A percentile compares a stretch with the other conserved stretches of the same genome.
Conservation (phyloP, 2,797 vertebrate genomes). For the Phoxinus dragarum region DNA sequence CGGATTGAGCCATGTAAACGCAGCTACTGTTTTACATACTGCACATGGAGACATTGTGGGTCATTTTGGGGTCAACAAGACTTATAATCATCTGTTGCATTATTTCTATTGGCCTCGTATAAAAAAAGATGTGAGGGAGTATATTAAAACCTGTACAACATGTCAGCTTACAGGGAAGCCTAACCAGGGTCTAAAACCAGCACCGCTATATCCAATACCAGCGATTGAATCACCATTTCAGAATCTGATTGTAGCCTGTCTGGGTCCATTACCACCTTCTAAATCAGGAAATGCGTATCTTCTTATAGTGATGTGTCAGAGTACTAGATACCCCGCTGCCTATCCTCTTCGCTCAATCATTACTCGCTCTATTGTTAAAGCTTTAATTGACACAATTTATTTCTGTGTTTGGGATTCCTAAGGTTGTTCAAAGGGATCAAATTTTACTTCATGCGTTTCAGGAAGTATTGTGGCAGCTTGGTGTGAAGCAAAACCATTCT, state of each 20-base stretch:
- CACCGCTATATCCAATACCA: not conserved
- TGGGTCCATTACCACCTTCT: not conserved
- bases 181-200: not conserved
- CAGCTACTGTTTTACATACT: not conserved
- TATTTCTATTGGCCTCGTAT: not conserved
- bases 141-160: not conserved
- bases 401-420: not conserved
- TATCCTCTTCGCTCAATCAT: not conserved
- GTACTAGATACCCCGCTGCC: not conserved
- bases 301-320: no score
- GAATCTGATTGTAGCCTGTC: not conserved
- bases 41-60: not conserved
- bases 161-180: not conserved
- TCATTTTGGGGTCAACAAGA: not conserved
- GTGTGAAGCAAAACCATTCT: not conserved
- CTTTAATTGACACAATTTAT: not conserved
- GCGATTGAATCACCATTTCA: not conserved
- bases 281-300: no score
- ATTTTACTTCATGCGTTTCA: not conserved
- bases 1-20: no score
- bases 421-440: not conserved
- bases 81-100: not conserved
- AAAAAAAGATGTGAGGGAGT: not conserved
- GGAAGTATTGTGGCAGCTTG: not conserved
- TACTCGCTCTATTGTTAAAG: not conserved